Percentiles rank a stretch among this genome's conserved stretches.
Evolutionary conservation across 2,888 invertebrate species (phyloP).

Genomic region (Bruchidius siliquastri): DNA sequence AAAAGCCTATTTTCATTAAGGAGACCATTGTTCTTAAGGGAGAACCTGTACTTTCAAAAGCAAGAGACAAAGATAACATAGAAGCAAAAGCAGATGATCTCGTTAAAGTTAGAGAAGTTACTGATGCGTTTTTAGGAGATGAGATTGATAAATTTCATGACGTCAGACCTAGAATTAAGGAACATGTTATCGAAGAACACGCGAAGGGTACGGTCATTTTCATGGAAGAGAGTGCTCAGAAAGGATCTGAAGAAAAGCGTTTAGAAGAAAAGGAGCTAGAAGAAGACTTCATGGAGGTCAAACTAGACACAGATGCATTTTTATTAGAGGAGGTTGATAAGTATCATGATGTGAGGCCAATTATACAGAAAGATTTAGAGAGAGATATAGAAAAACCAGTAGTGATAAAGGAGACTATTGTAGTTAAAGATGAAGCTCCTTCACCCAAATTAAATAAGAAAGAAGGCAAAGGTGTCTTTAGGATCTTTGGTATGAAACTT

Average conservation of each 20-base stretch:
- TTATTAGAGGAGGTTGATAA: constrained; percentile 3
- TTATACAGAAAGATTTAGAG: not conserved
- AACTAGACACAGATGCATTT: not conserved
- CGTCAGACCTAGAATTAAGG: constrained; percentile 16
- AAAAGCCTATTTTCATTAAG: not conserved
- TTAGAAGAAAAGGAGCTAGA: not conserved
- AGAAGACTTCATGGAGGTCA: not conserved
- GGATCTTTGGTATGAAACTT: not conserved
- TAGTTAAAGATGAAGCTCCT: not conserved
- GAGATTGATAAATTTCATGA: constrained; percentile 27
- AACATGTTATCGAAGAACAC: constrained; percentile 14
- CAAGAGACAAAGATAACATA: not conserved
- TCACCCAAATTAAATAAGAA: not conserved
- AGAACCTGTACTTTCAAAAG: not conserved
- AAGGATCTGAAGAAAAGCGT: not conserved
- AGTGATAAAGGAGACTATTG: not conserved
- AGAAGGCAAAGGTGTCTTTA: not conserved
- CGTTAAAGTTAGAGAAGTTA: constrained; percentile 7
- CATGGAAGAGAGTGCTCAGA: not conserved
- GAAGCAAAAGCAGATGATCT: not conserved
- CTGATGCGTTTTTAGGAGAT: constrained; percentile 18
- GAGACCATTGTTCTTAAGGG: not conserved
- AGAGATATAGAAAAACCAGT: not conserved
- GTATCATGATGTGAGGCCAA: constrained; percentile 10
- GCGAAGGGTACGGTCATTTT: too few relatives aligned